These are phyloP conservation scores for Automeris io DNA, from an alignment of 2,888 invertebrate species.

Conservation along the genomic window DNA sequence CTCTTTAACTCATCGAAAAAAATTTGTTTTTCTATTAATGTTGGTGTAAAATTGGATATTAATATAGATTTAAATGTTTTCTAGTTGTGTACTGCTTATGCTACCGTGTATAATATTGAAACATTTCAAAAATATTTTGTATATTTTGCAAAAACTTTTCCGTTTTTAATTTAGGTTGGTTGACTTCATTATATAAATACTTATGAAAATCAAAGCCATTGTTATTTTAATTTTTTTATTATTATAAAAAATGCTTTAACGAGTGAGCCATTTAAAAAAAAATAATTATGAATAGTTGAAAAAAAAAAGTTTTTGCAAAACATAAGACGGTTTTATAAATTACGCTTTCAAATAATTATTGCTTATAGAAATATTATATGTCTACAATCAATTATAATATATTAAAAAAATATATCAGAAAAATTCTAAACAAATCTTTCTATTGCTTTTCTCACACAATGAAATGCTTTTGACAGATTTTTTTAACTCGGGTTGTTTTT, in stretches of 20 bases:
- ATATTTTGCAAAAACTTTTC: conserved; percentile 16
- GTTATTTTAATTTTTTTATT: conserved; percentile 6
- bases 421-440: conserved; percentile 35
- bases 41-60: conserved; percentile 23
- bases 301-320: conserved; percentile 12
- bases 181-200: neutral
- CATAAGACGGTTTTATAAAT: conserved; percentile 1
- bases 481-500: conserved; percentile 17
- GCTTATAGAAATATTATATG: conserved; percentile 45
- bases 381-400: conserved; percentile 41
- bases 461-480: conserved; percentile 63
- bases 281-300: too few species aligned
- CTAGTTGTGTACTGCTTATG: conserved; percentile 24
- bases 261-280: too few species aligned
- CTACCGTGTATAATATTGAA: conserved; percentile 27
- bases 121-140: conserved; percentile 13
- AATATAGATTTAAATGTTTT: conserved; percentile 27
- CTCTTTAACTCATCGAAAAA: neutral
- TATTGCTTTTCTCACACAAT: conserved; percentile 40
- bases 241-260: neutral
- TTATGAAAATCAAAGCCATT: conserved; percentile 4
- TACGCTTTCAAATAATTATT: conserved; percentile 26
- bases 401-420: conserved; percentile 22
- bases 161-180: neutral
- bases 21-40: neutral